These are phyloP conservation scores for Ostrea denselamellosa DNA, from an alignment of 1,140 invertebrate species.

Conservation along the genomic window DNA sequence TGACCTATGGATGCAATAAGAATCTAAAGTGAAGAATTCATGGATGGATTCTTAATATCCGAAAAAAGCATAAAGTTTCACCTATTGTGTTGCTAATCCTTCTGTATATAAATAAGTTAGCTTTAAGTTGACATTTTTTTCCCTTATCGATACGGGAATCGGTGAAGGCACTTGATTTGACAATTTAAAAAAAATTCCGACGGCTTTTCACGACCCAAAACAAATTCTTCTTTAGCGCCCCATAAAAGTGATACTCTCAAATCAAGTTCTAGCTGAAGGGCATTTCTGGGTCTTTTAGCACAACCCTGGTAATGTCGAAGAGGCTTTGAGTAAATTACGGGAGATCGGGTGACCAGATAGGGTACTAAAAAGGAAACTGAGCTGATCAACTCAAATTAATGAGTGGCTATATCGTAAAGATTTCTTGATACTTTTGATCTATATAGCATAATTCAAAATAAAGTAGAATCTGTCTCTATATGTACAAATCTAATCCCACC, in stretches of 20 bases:
- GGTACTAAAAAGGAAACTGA: neutral
- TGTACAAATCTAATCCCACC: neutral
- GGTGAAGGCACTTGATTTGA: neutral
- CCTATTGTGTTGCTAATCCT: conserved; percentile 6
- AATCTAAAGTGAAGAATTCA: neutral
- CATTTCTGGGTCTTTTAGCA: conserved; percentile 26
- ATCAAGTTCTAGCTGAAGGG: neutral
- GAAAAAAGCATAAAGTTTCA: neutral
- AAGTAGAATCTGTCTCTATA: neutral
- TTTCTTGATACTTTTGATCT: conserved; percentile 17
- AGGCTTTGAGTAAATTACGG: neutral
- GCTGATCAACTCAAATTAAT: neutral
- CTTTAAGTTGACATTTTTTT: neutral
- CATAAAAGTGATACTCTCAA: conserved; percentile 1
- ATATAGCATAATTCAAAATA: conserved; percentile 2
- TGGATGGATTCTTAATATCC: neutral
- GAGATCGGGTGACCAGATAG: neutral
- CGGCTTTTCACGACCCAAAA: neutral
- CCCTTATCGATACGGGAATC: neutral
- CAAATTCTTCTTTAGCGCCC: neutral
- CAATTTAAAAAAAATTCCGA: neutral
- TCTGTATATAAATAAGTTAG: neutral
- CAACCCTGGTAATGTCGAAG: neutral
- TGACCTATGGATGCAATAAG: neutral
- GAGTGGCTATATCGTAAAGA: neutral